These are phyloP conservation scores for Ochotona princeps DNA, from an alignment of 2,113 vertebrate genomes.

Conservation along the genomic window DNA sequence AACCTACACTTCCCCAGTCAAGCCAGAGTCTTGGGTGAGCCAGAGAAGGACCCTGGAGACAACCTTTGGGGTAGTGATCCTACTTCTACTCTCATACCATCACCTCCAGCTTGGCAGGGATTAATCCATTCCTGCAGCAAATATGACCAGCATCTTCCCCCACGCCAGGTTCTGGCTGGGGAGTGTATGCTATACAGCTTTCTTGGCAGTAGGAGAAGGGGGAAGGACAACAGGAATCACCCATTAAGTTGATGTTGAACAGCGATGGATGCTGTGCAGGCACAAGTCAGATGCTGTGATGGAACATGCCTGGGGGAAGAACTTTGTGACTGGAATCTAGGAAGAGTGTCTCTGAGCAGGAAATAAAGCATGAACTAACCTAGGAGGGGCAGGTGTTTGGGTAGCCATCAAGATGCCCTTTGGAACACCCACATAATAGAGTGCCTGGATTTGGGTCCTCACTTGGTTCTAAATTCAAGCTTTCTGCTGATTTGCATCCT, in stretches of 20 bases:
- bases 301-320: too few relatives aligned
- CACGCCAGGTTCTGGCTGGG: neutral
- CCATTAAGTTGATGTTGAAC: neutral
- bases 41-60: neutral
- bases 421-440: too few relatives aligned
- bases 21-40: neutral
- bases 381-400: neutral
- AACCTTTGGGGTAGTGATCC: neutral
- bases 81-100: neutral
- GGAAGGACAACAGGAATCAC: neutral
- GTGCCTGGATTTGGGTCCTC: too few relatives aligned
- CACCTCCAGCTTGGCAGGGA: neutral
- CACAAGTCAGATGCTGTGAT: neutral
- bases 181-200: accelerated
- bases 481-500: too few relatives aligned
- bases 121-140: neutral
- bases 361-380: neutral
- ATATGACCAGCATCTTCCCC: neutral
- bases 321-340: neutral
- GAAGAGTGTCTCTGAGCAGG: neutral
- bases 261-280: neutral
- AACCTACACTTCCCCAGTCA: neutral
- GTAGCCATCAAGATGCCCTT: too few relatives aligned
- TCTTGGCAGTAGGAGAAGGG: neutral
- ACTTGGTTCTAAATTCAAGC: too few relatives aligned